Conservation (phyloP, 2,113 vertebrate species). For the Fulmarus glacialis region DNA sequence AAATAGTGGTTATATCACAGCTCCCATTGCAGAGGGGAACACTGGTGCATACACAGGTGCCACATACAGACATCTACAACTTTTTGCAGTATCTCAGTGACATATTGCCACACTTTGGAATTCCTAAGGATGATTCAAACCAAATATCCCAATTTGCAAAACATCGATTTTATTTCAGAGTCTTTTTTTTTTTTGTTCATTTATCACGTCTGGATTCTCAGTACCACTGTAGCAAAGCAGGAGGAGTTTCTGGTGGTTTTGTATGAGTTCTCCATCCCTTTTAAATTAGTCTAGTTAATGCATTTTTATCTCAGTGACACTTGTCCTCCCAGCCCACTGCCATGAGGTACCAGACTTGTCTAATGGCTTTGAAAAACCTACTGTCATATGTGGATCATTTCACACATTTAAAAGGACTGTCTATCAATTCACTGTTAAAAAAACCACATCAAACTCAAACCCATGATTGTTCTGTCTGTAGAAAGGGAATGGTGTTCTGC, state of each 20-base stretch:
- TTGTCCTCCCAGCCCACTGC: neutral
- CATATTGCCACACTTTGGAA: neutral
- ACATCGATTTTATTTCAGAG: neutral
- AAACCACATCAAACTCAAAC: neutral
- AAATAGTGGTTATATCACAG: neutral
- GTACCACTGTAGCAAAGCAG: neutral
- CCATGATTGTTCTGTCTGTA: neutral
- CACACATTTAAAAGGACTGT: neutral
- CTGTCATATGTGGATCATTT: neutral
- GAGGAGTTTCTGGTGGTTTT: neutral
- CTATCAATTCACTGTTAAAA: neutral
- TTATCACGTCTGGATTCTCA: neutral
- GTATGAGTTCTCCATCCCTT: neutral
- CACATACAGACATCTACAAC: neutral
- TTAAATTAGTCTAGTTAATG: neutral
- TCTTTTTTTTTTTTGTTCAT: neutral
- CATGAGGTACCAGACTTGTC: neutral
- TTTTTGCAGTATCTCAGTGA: neutral
- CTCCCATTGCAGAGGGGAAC: neutral
- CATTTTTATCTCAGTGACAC: slow-evolving; percentile 14
- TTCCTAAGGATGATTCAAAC: neutral
- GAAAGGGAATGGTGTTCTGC: neutral
- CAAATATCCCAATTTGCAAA: neutral
- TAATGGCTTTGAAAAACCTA: slow-evolving; percentile 31
- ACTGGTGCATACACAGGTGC: neutral